Base-by-base conservation (phyloP, 1,140 invertebrate species). In the Oreohelix idahoensis region DNA sequence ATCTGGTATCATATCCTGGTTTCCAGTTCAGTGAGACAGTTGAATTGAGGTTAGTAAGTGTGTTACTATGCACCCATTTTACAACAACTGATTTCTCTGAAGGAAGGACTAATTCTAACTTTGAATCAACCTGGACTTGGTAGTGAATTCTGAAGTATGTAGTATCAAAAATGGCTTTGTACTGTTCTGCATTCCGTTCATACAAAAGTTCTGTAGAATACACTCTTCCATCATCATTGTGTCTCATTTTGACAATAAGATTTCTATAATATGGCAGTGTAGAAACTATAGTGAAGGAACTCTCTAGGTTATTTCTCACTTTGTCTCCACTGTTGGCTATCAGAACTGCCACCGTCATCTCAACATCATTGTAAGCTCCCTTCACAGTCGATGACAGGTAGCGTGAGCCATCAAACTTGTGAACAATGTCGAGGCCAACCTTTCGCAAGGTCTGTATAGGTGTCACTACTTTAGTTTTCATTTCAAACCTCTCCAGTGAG, bases 241-340 rank as follows among this genome's bases (percentile, higher is more conserved):
- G 80, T 39, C 70, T 79, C 35, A 84, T 45, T 36, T 38, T 71
- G 17, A 84, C 39, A 11, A 70, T 45, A 29, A 78, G 38, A 49
- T 63, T 73, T 49, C 49, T 23, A 0, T 26, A 63, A 5, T 76
- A n/a, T 10, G 74, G 70, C 26, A 78, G 20, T 26, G 70, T 69
- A 20, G 84, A 84, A 32, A 38, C 71, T 2, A 84, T 45, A 29
- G 53, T 70, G 0, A 69, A 36, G 26, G 74, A 35, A 2, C 17
- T 79, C 20, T 58, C 49, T 42, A 82, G n/a, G 11, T 51, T 20
- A 23, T 80, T 73, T 51, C 45, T 81, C 10, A 94, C 91, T 98
- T 97, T 58, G 94, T 92, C 75, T 95, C 92, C 2, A 98, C 92
- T 23, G 70, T 73, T 81, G 66, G 66, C 20, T 17, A 35, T 26